phyloP scores from a whole-genome alignment of 1,140 invertebrate genomes.

The Batillaria attramentaria region DNA sequence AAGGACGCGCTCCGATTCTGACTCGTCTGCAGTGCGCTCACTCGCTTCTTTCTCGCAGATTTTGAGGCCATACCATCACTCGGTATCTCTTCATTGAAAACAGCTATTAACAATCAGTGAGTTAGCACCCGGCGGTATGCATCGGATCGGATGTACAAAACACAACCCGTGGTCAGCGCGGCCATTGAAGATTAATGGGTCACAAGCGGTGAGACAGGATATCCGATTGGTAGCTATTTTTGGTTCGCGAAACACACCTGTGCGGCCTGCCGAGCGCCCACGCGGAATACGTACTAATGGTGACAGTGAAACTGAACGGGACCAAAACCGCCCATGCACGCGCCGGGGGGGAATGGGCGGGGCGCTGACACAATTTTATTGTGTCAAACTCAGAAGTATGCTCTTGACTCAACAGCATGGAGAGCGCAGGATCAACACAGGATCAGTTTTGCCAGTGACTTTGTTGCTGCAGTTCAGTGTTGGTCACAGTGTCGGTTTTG shows the following conservation, averaged over 20 bases:
- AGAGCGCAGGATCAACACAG: too few relatives aligned
- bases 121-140: neutral
- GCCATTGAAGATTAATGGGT: neutral
- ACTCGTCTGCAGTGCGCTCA: neutral
- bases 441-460: too few relatives aligned
- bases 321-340: too few relatives aligned
- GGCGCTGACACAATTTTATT: too few relatives aligned
- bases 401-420: too few relatives aligned
- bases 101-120: neutral
- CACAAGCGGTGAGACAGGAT: neutral
- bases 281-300: neutral
- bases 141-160: neutral
- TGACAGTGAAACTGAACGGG: neutral
- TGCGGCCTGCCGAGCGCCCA: neutral
- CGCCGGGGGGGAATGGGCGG: too few relatives aligned
- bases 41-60: constrained; percentile 10
- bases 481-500: too few relatives aligned
- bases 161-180: neutral
- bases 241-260: constrained; percentile 22
- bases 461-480: too few relatives aligned
- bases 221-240: constrained; percentile 31
- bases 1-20: neutral
- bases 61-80: constrained; percentile 2
- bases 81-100: neutral
- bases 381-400: too few relatives aligned